Base-by-base conservation (phyloP, 2,888 invertebrate genomes). In the Scaptomyza reducta region DNA sequence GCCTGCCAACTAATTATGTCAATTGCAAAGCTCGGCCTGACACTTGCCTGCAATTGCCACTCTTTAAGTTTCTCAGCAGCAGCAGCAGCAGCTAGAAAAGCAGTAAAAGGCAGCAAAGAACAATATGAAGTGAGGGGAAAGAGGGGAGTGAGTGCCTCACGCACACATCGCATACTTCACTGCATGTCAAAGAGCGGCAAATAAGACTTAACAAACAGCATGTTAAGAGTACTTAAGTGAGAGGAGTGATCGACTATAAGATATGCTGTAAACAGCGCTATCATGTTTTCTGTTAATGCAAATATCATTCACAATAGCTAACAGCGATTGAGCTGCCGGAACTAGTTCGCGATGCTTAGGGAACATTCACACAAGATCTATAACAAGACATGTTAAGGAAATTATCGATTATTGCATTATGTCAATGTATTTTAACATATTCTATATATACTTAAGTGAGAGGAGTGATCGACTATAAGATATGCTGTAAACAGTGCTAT, bases 1-100 rank as follows among this genome's bases (percentile, higher is more conserved):
- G 55, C 56, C 59, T 58, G 59, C 27, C 65, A 50, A 65, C 80
- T 81, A 83, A 81, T 81, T 81, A 81, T 73, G 78, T 83, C 84
- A 81, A 76, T 80, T 83, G 84, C 63, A 53, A 54, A 73, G 65
- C 77, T 60, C 61, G 51, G 65, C 58, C 65, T 60, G 77, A 55
- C 79, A 71, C 75, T 76, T 70, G 69, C 61, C 70, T 64, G 64
- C 62, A 59, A 74, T 70, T 77, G 80, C 61, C 61, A 60, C 65
- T 56, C 68, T 69, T 73, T 40, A 59, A 77, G 61, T 67, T 67
- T 64, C 47, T 46, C 62, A 69, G 57, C 47, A n/a, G n/a, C 46
- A 60, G n/a, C 46, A 60, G 31, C n/a, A 25, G 16, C 45, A 35
- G 18, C 33, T 31, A 41, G 16, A 6, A 33, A 45, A 31, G 47